Evolutionary conservation across 2,113 vertebrate species (phyloP), one percentile per base, ranked within the genome.

Genomic region (Catagonus wagneri): DNA sequence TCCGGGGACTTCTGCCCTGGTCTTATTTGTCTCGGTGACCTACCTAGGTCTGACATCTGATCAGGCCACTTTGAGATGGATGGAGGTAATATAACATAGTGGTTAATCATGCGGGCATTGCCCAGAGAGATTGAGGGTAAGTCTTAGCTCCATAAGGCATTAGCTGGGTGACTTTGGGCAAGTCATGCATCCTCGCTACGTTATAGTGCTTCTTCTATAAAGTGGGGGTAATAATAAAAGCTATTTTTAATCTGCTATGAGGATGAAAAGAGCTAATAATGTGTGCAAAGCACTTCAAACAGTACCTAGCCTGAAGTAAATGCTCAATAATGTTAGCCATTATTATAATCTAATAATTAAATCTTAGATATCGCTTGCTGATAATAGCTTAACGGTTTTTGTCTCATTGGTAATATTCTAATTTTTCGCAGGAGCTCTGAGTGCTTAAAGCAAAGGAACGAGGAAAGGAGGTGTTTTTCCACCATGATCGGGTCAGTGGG

Each of bases 261-360:
- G 17, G 27, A 50, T 83, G 19, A 86, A 86, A 69, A 78, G 81
- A 91, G 54, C 83, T 89, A 76, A 72, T 81, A 68, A 84, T 12
- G 23, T 88, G 36, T 90, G 34, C 50, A 85, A 96, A 92, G 13
- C 36, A 78, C 39, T 93, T 89, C 20, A 66, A 66, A 79, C 22
- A 61, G 12, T 83, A 11, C 63, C 29, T 84, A 34, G 4, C 39
- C 74, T 90, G 2, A 61, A 79, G 44, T 94, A 91, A 75, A 71
- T 75, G 22, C 52, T 94, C 89, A 75, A 44, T 85, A 76, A 91
- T 76, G 6, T 75, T 80, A 76, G 6, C 54, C 79, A 89, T 85
- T 78, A 66, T n/a, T 39, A 85, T 86, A 71, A 78, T 88, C 56
- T 72, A 94, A 88, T 94, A 92, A 92, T 52, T 80, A 80, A 69